phyloP scores from a whole-genome alignment of 2,888 invertebrate species.

The Lasioglossum pauxillum region DNA sequence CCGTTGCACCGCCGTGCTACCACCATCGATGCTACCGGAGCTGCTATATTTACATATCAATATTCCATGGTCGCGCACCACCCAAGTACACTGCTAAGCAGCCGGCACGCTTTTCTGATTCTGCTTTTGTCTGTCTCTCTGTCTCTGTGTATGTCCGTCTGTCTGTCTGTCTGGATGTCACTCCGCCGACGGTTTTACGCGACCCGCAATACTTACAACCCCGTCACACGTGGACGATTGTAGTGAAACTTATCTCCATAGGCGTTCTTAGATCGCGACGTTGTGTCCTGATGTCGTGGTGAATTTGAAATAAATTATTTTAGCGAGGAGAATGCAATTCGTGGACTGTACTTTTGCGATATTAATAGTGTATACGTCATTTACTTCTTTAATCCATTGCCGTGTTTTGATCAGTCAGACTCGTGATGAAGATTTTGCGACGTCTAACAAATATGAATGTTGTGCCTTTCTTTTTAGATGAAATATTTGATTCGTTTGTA shows the following conservation, averaged over 20 bases:
- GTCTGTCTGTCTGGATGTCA: neutral
- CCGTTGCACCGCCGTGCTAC: constrained; percentile 53
- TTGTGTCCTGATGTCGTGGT: too few relatives aligned
- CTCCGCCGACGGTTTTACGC: too few relatives aligned
- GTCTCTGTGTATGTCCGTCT: neutral
- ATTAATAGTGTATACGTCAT: too few relatives aligned
- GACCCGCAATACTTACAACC: neutral
- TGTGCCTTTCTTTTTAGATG: too few relatives aligned
- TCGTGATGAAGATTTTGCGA: too few relatives aligned
- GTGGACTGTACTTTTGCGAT: too few relatives aligned
- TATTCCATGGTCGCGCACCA: constrained; percentile 76
- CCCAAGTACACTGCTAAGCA: constrained; percentile 49
- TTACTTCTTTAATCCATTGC: too few relatives aligned
- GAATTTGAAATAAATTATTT: too few relatives aligned
- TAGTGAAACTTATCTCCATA: neutral
- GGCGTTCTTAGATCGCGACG: neutral
- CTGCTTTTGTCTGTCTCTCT: constrained; percentile 3
- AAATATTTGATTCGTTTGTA: too few relatives aligned
- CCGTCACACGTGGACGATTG: neutral
- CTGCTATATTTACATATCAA: constrained; percentile 83
- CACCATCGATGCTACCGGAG: constrained; percentile 55
- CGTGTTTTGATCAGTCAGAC: too few relatives aligned
- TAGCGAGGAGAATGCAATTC: too few relatives aligned
- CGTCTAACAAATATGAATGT: too few relatives aligned
- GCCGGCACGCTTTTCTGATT: constrained; percentile 56